Evolutionary conservation across 2,888 invertebrate species (phyloP).

Genomic region (Brenthis hecate): DNA sequence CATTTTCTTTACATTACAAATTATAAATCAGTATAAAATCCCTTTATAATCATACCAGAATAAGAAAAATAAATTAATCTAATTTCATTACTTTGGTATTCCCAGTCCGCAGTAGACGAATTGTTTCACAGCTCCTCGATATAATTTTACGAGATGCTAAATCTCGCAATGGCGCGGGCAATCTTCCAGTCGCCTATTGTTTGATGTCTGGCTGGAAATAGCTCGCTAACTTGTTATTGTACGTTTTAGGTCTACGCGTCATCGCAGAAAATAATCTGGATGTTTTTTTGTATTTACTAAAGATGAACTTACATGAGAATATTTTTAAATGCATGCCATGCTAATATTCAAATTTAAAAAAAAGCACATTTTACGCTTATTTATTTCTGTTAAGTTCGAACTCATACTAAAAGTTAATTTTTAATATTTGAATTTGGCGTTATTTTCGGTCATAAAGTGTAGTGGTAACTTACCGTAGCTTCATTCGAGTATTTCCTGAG

Average conservation of each 20-base stretch:
- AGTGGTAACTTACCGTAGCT: too few species aligned
- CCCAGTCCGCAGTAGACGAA: constrained; percentile 12
- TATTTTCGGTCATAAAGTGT: too few species aligned
- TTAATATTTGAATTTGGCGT: too few species aligned
- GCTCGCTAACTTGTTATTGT: constrained; percentile 30
- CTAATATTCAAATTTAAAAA: too few species aligned
- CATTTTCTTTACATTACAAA: neutral
- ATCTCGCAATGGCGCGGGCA: constrained; percentile 58
- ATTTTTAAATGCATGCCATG: too few species aligned
- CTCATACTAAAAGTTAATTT: neutral
- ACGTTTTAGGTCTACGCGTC: constrained; percentile 25
- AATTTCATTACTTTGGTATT: neutral
- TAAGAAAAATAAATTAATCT: constrained; percentile 21
- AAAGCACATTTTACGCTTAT: too few species aligned
- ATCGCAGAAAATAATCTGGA: constrained; percentile 12
- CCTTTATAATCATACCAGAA: neutral
- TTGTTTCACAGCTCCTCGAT: constrained; percentile 29
- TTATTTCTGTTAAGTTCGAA: neutral
- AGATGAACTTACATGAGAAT: neutral
- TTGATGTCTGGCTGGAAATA: constrained; percentile 51
- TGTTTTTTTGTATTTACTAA: neutral
- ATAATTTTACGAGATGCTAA: constrained; percentile 36
- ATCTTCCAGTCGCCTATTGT: constrained; percentile 55
- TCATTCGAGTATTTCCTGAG: too few species aligned
- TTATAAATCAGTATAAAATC: neutral